Evolutionary conservation across 2,113 vertebrate genomes (phyloP), one percentile per base, ranked within the genome.

Genomic region (Cephalopterus ornatus): DNA sequence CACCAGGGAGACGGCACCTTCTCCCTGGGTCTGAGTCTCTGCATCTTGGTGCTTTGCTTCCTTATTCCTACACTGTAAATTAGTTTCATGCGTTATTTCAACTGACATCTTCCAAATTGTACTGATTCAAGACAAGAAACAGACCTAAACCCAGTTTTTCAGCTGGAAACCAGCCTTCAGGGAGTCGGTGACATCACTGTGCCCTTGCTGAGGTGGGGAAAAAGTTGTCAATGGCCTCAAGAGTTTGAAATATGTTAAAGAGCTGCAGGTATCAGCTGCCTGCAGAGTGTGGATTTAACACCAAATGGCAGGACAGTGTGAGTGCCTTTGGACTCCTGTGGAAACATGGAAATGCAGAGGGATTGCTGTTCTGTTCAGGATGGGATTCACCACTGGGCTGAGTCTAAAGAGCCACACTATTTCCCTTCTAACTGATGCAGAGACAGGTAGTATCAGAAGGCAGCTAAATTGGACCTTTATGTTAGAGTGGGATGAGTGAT

Each of bases 51-150:
- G 11, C 20, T 65, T 12, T 32, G 22, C 13, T 56, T 66, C 58
- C 22, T 42, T 33, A 8, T 37, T 32, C 27, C 33, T 56, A 3
- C 41, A 2, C 20, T 42, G 61, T 42, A 22, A 62, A 39, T 23
- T 19, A 42, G n/a, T 28, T 78, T 58, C 33, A 28, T 0, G 0
- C 8, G 1, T 23, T 27, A 46, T 63, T 80, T 80, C 68, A 62
- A 5, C 6, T 65, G 65, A 32, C 13, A 33, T 32, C 70, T 89
- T 71, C 77, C 50, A 27, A 1, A 52, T 35, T n/a, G 44, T n/a
- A 4, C 61, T 30, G 35, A 33, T 46, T 74, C 33, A 86, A 87
- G 87, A 20, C 24, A 55, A n/a, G n/a, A n/a, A n/a, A n/a, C 63
- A 73, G 41, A 55, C 8, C 55, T 19, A 17, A 37, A 59, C 50